Base-by-base conservation (phyloP, 64 coral and sea anemone genomes). In the Stichodactyla mertensii region DNA sequence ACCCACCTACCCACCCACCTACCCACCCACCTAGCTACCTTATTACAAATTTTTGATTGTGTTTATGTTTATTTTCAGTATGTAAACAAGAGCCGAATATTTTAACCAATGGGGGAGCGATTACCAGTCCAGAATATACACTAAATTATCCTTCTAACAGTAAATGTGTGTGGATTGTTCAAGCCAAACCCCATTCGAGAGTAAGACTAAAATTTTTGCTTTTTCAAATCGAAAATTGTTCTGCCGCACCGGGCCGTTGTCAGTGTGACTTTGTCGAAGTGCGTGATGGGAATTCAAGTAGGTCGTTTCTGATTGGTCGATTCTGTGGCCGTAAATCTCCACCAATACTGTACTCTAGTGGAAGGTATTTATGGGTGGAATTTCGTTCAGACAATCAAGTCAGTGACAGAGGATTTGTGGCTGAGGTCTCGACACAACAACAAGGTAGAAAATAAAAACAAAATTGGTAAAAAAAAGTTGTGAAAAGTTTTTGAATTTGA, bases 181-280 rank as follows among this genome's bases (percentile, higher is more conserved):
- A 85, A 61, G 54, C 90, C 1, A 24, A 82, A 11, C 59, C 19
- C 6, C 54, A 54, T 2, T 77, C 85, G 16, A 82, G 90, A 28
- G 83, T 91, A 11, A 55, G 5, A 71, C 80, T 91, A 0, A 69
- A 71, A n/a, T 12, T 91, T 45, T 4, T 20, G 2, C 5, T 14
- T 20, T 82, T 91, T 62, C 60, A 64, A 36, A 69, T 91, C 4
- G 81, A 91, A 61, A 91, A 64, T 7, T 91, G 90, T 60, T 78
- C 82, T 54, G 74, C 55, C 10, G 77, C 89, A 16, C 31, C 64
- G 15, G 83, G 80, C 6, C 60, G 52, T n/a, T 91, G 90, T 52
- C 64, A 28, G 23, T 91, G 90, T 24, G 91, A 92, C 77, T 88
- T 82, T 54, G 24, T 92, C 7, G 87, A 88, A 85, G 52, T 92